Percentiles rank a stretch among this genome's conserved stretches.
Conservation (phyloP, 2,113 vertebrate genomes). For the Callocephalon fimbriatum region DNA sequence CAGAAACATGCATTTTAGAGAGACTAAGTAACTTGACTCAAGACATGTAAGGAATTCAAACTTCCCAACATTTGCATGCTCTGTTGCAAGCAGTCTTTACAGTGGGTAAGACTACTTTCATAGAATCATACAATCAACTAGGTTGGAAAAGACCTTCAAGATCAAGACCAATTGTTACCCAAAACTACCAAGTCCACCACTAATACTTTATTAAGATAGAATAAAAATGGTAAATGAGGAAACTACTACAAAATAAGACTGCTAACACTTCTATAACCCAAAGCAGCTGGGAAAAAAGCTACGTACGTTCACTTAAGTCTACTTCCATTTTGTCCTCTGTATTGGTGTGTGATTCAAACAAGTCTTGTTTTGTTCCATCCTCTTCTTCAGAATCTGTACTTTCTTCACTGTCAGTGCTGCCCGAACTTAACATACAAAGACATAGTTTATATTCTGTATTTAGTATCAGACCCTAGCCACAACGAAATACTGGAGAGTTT, state of each 20-base stretch:
- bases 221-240: neutral
- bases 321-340: slow-evolving; percentile 97
- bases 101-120: neutral
- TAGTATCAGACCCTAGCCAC: neutral
- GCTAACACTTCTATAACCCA: neutral
- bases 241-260: neutral
- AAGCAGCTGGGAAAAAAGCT: neutral
- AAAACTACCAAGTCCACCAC: neutral
- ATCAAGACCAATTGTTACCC: neutral
- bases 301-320: slow-evolving; percentile 85
- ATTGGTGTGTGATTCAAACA: slow-evolving; percentile 84
- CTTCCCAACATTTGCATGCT: neutral
- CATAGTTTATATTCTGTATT: neutral
- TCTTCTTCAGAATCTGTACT: slow-evolving; percentile 99
- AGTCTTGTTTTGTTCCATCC: slow-evolving; percentile 88
- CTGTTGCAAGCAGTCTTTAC: neutral
- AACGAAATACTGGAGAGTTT: neutral
- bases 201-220: neutral
- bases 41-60: neutral
- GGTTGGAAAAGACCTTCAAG: neutral
- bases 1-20: neutral
- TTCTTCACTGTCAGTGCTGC: slow-evolving; percentile 98
- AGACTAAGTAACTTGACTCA: neutral
- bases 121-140: neutral
- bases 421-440: slow-evolving; percentile 82